These are phyloP conservation scores for Scartelaos histophorus DNA, from an alignment of 2,113 vertebrate species.

Conservation along the genomic window DNA sequence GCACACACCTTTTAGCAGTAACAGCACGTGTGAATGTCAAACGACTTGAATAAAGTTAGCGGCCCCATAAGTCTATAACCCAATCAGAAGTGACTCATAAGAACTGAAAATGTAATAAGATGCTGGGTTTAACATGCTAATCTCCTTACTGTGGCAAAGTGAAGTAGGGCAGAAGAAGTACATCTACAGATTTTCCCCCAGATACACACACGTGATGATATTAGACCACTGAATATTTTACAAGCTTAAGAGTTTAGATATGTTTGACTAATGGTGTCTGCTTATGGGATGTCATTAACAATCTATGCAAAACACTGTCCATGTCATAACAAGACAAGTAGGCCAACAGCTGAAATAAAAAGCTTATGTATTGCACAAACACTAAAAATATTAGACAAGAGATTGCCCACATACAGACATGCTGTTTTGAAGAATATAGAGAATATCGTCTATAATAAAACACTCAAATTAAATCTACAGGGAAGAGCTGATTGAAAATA, in stretches of 20 bases:
- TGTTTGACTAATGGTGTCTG: background rate
- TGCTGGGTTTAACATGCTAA: background rate
- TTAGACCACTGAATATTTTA: constrained; percentile 30
- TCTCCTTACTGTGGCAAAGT: background rate
- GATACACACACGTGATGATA: background rate
- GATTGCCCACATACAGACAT: background rate
- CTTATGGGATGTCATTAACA: constrained; percentile 23
- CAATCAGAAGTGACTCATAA: constrained; percentile 16
- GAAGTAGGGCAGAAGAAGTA: background rate
- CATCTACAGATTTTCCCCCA: background rate
- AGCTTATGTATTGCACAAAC: background rate
- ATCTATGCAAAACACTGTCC: constrained; percentile 23
- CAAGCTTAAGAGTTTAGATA: constrained; percentile 3
- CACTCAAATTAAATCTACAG: background rate
- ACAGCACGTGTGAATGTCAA: constrained; percentile 28
- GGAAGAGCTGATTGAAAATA: background rate
- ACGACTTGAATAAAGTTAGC: constrained; percentile 13
- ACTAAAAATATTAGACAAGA: background rate
- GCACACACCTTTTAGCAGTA: constrained; percentile 44
- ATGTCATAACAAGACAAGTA: constrained; percentile 11
- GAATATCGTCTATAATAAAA: background rate
- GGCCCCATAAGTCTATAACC: background rate
- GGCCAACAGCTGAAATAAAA: background rate
- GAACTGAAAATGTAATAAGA: constrained; percentile 2
- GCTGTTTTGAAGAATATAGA: background rate